These are phyloP conservation scores for Rhinogobius similis DNA, from an alignment of 2,113 vertebrate genomes.

Conservation along the genomic window DNA sequence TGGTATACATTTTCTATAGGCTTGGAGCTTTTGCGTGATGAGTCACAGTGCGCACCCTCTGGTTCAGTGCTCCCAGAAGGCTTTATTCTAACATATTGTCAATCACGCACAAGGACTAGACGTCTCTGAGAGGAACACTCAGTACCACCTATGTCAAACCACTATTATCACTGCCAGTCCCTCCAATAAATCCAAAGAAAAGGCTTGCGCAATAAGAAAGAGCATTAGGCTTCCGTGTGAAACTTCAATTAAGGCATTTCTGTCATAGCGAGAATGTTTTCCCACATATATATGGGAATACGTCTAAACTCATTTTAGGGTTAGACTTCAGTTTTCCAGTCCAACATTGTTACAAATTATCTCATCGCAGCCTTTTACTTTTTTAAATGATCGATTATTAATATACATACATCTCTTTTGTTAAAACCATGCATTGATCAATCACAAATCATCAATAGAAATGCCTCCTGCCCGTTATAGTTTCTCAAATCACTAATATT, in stretches of 20 bases:
- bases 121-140: slow-evolving; percentile 9
- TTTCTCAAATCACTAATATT: too few relatives aligned
- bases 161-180: not conserved
- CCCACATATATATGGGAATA: not conserved
- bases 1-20: not conserved
- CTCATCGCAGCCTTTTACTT: too few relatives aligned
- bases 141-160: not conserved
- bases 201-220: not conserved
- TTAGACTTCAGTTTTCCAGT: too few relatives aligned
- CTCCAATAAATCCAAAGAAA: not conserved
- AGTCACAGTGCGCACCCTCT: not conserved
- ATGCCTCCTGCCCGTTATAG: too few relatives aligned
- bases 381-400: too few relatives aligned
- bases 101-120: slow-evolving; percentile 9
- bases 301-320: not conserved
- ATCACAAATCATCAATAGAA: too few relatives aligned
- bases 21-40: not conserved
- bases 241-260: not conserved
- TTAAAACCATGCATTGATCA: too few relatives aligned
- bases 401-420: too few relatives aligned
- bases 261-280: not conserved
- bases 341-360: too few relatives aligned
- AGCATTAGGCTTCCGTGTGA: not conserved
- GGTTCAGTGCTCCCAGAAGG: slow-evolving; percentile 6
- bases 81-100: slow-evolving; percentile 10